Evolutionary conservation across 2,113 vertebrate species (phyloP).

Genomic region (Muntiacus muntjak): DNA sequence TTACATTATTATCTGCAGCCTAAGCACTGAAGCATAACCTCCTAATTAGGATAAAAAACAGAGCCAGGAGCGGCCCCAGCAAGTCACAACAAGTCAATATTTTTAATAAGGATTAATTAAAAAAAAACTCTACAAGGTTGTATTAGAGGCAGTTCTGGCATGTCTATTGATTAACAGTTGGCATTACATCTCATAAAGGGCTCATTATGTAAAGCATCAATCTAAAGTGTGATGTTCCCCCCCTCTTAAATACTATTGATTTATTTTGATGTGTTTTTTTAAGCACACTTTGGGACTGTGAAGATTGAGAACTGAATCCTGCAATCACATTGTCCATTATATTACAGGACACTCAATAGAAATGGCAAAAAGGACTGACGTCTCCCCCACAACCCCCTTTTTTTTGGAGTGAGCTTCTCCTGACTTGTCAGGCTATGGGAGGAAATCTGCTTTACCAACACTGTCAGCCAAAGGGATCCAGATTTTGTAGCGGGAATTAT

Average conservation of each 20-base stretch:
- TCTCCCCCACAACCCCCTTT: background rate
- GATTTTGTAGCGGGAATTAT: background rate
- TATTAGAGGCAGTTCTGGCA: conserved; percentile 90
- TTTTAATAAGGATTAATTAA: conserved; percentile 93
- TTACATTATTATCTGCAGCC: conserved; percentile 83
- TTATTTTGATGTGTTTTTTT: conserved; percentile 57
- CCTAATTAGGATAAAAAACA: conserved; percentile 86
- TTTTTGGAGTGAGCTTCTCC: background rate
- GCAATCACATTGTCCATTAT: background rate
- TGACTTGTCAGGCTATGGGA: background rate
- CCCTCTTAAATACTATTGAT: conserved; percentile 67
- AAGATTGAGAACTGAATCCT: conserved; percentile 29
- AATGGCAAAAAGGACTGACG: background rate
- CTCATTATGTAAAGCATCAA: conserved; percentile 89
- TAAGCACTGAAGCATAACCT: conserved; percentile 81
- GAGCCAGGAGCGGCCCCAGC: conserved; percentile 77
- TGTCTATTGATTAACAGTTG: conserved; percentile 96
- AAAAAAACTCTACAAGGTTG: conserved; percentile 89
- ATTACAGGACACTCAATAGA: background rate
- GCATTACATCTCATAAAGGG: conserved; percentile 92
- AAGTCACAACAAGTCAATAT: conserved; percentile 89
- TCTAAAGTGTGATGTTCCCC: conserved; percentile 79
- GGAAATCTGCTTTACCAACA: background rate
- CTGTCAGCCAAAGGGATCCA: background rate
- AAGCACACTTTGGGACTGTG: conserved; percentile 45